phyloP scores from a whole-genome alignment of 1,140 invertebrate genomes.

The Acarapis woodi region DNA sequence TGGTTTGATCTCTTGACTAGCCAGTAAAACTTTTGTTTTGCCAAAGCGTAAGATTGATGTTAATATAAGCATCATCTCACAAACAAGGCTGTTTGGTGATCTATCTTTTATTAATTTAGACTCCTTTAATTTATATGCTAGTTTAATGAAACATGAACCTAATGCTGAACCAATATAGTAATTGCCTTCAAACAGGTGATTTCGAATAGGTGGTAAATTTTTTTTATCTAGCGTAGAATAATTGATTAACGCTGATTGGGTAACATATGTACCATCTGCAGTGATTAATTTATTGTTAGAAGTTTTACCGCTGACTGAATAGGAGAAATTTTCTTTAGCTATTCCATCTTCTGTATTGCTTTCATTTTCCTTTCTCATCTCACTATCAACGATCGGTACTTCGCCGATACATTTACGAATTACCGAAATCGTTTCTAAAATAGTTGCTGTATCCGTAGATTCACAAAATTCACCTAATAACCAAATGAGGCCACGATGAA shows the following conservation, averaged over 20 bases:
- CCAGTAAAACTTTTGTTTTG: conserved; percentile 25
- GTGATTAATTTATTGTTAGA: conserved; percentile 36
- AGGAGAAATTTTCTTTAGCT: conserved; percentile 13
- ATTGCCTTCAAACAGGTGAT: conserved; percentile 73
- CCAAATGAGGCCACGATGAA: conserved; percentile 87
- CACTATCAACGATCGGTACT: conserved; percentile 63
- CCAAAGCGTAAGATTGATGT: conserved; percentile 56
- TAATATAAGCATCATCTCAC: conserved; percentile 63
- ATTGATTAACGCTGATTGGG: conserved; percentile 80
- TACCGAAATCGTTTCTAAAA: conserved; percentile 6
- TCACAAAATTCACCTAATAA: conserved; percentile 67
- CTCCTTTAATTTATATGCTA: conserved; percentile 40
- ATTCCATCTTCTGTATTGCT: conserved; percentile 29
- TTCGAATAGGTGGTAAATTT: conserved; percentile 39
- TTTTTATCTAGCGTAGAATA: conserved; percentile 17
- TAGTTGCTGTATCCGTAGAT: conserved; percentile 2
- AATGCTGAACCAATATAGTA: conserved; percentile 82
- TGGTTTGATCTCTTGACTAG: background rate
- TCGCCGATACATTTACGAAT: conserved; percentile 22
- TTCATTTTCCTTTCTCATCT: conserved; percentile 27
- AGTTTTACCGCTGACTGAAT: conserved; percentile 16
- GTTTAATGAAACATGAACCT: conserved; percentile 63
- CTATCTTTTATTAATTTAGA: conserved; percentile 12
- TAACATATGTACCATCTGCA: conserved; percentile 92
- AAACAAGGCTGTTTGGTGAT: conserved; percentile 27